Percentiles rank a stretch among this genome's conserved stretches.
Evolutionary conservation across 1,140 invertebrate species (phyloP).

Genomic region (Archivesica marissinica): DNA sequence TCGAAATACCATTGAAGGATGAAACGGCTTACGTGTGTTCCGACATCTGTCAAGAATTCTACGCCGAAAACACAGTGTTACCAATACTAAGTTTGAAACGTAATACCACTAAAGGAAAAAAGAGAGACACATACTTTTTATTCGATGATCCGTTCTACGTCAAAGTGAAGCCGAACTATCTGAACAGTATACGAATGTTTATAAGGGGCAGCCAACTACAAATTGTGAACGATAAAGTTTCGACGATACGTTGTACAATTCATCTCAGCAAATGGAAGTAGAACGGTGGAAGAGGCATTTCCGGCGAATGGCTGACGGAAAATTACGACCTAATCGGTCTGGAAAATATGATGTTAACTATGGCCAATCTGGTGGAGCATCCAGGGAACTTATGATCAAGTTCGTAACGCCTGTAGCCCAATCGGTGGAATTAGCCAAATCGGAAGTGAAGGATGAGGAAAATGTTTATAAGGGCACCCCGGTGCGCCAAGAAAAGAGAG

Average conservation of each 20-base stretch:
- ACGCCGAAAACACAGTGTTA: constrained; percentile 16
- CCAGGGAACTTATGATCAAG: neutral
- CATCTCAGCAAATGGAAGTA: too few species aligned
- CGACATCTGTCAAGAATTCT: constrained; percentile 32
- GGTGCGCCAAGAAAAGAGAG: too few species aligned
- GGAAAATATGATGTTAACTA: constrained; percentile 12
- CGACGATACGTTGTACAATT: neutral
- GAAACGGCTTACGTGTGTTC: constrained; percentile 36
- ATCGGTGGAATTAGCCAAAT: constrained; percentile 39
- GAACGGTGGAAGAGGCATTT: constrained; percentile 23
- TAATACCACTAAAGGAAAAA: constrained; percentile 8
- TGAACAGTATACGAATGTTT: constrained; percentile 23
- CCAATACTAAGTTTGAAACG: neutral
- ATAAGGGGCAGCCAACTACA: constrained; percentile 3
- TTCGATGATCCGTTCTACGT: too few species aligned
- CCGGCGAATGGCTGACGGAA: constrained; percentile 4
- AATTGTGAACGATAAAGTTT: neutral
- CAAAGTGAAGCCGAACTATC: neutral
- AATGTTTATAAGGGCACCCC: neutral
- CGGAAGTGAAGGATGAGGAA: neutral
- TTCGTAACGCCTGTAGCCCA: too few species aligned
- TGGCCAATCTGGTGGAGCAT: neutral
- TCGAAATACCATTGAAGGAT: too few species aligned
- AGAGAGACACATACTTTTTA: too few species aligned
- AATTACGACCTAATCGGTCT: constrained; percentile 14